These are phyloP conservation scores for Brachionus asplanchnoidis DNA, from an alignment of 1,140 invertebrate species.

Conservation along the genomic window DNA sequence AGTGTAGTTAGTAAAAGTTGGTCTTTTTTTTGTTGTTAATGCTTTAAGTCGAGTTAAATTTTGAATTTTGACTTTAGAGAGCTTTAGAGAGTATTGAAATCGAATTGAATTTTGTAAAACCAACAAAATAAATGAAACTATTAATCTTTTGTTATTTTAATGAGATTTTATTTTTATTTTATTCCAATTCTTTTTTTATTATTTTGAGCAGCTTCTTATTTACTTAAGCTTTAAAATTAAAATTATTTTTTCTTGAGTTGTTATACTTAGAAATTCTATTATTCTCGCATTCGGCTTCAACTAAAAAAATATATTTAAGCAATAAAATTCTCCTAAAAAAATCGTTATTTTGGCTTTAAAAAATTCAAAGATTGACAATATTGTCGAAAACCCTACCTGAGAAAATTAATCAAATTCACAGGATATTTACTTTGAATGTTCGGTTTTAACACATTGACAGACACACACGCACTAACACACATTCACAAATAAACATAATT, in stretches of 20 bases:
- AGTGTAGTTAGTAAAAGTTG: background rate
- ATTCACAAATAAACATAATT: background rate
- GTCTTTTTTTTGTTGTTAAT: background rate
- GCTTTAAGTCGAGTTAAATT: background rate
- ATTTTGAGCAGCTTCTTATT: background rate
- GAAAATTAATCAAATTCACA: background rate
- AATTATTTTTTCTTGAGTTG: background rate
- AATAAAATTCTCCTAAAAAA: background rate
- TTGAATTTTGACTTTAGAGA: background rate
- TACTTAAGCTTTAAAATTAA: background rate
- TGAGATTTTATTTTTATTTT: background rate
- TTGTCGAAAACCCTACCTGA: background rate
- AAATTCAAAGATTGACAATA: background rate
- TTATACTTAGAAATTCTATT: background rate
- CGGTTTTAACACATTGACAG: background rate
- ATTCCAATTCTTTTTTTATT: background rate
- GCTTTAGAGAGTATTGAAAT: background rate
- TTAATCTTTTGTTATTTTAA: conserved; percentile 5
- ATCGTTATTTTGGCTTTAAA: background rate
- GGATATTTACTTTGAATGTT: background rate
- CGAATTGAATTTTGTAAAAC: background rate
- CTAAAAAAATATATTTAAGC: background rate
- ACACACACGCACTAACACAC: background rate
- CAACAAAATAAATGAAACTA: background rate
- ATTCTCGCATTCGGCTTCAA: background rate